These are phyloP conservation scores for Griposia aprilina DNA, from an alignment of 2,888 invertebrate genomes.

Conservation along the genomic window DNA sequence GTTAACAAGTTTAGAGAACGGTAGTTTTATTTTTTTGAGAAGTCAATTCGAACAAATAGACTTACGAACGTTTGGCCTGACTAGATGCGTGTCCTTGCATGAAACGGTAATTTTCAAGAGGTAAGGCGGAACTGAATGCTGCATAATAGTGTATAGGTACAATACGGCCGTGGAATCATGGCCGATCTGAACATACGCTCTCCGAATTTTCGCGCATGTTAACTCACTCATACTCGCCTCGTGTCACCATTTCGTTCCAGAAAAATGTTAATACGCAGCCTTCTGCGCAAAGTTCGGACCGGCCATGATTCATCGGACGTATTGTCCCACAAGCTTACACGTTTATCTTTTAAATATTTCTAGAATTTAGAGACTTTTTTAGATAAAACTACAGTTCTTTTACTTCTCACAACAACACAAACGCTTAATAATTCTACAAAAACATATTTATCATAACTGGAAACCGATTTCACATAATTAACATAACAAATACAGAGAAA, in stretches of 20 bases:
- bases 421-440: conserved; percentile 30
- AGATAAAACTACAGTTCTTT: conserved; percentile 42
- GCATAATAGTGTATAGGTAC: too few species aligned
- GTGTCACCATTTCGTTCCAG: too few species aligned
- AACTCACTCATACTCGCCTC: too few species aligned
- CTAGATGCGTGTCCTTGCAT: neutral
- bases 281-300: too few species aligned
- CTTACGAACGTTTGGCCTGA: too few species aligned
- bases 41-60: neutral
- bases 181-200: too few species aligned
- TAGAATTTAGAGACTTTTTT: neutral
- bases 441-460: conserved; percentile 24
- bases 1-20: conserved; percentile 11
- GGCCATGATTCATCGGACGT: too few species aligned
- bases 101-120: neutral
- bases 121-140: neutral
- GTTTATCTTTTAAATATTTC: neutral
- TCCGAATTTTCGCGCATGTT: too few species aligned
- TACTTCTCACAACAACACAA: conserved; percentile 15
- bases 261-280: too few species aligned
- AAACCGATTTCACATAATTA: conserved; percentile 14
- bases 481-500: conserved; percentile 27
- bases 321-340: neutral
- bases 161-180: too few species aligned
- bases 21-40: conserved; percentile 18